phyloP scores from a whole-genome alignment of 30 jellyfish, hydroid and myxozoan species.

The Catostylus mosaicus region DNA sequence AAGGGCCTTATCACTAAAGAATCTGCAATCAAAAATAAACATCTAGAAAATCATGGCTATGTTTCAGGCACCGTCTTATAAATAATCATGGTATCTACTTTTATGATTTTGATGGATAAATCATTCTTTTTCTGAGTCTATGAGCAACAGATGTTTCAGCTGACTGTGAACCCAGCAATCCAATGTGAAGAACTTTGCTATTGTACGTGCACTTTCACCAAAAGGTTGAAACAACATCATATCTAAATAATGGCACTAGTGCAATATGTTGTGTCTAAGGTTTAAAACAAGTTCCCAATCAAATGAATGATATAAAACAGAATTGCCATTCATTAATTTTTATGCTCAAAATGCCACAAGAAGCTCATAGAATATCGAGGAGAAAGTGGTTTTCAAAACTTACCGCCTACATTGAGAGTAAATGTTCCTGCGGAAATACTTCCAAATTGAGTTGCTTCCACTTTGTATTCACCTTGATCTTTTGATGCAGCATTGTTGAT shows the following conservation, averaged over 20 bases:
- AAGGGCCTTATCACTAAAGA: no score
- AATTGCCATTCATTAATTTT: neutral
- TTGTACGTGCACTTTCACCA: no score
- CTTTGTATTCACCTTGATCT: constrained; percentile 42
- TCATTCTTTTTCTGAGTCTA: no score
- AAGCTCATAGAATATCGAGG: neutral
- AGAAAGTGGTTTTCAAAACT: neutral
- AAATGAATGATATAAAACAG: neutral
- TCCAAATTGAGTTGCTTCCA: constrained; percentile 12
- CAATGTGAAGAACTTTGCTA: no score
- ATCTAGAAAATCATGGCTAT: no score
- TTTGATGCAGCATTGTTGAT: neutral
- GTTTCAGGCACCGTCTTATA: no score
- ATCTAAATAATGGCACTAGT: neutral
- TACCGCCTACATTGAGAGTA: constrained; percentile 31
- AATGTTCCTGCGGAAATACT: neutral
- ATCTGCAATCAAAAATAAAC: no score
- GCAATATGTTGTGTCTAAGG: neutral
- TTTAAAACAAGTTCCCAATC: neutral
- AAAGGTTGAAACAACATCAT: neutral
- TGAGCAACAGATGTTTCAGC: no score
- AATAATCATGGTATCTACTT: no score
- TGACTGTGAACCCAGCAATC: no score
- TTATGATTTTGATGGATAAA: no score
- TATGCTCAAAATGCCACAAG: neutral